Percentiles rank a stretch among this genome's conserved stretches.
These are phyloP conservation scores for Atherinosoma microstoma DNA, from an alignment of 2,797 vertebrate species.

Conservation along the genomic window DNA sequence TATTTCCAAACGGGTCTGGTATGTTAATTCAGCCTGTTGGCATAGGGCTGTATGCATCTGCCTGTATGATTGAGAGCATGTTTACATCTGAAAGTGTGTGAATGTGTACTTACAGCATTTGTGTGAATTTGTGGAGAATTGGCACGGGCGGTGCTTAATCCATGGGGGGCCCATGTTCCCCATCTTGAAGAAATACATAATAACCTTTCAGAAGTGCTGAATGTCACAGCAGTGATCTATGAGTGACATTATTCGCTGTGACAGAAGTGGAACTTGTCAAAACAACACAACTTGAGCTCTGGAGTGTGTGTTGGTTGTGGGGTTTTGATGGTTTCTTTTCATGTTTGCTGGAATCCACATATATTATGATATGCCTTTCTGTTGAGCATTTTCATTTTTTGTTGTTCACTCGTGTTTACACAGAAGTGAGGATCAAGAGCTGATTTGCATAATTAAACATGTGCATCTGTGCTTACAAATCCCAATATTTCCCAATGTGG, in stretches of 20 bases:
- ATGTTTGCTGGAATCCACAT: not conserved
- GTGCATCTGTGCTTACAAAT: constrained; percentile 53
- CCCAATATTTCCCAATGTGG: constrained; percentile 9
- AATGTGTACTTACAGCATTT: constrained; percentile 10
- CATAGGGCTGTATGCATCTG: constrained; percentile 30
- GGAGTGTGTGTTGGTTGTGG: constrained; percentile 13
- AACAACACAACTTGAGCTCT: constrained; percentile 47
- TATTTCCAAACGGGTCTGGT: constrained; percentile 43
- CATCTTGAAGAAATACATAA: constrained; percentile 64
- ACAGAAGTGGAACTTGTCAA: constrained; percentile 68
- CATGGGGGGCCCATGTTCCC: constrained; percentile 42
- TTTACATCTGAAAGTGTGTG: constrained; percentile 34
- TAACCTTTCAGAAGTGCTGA: constrained; percentile 70
- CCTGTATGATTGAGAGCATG: constrained; percentile 32
- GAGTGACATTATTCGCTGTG: constrained; percentile 61
- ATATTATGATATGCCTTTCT: constrained; percentile 20
- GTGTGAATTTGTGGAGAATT: constrained; percentile 29
- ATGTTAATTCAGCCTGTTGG: constrained; percentile 56
- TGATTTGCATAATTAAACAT: constrained; percentile 66
- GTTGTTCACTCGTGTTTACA: constrained; percentile 10
- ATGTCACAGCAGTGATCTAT: constrained; percentile 64
- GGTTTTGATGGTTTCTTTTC: constrained; percentile 22
- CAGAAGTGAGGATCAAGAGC: constrained; percentile 31
- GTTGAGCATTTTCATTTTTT: constrained; percentile 18
- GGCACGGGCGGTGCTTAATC: constrained; percentile 42